Base-by-base conservation (phyloP, 1,140 invertebrate genomes). In the Drosophila orosa region DNA sequence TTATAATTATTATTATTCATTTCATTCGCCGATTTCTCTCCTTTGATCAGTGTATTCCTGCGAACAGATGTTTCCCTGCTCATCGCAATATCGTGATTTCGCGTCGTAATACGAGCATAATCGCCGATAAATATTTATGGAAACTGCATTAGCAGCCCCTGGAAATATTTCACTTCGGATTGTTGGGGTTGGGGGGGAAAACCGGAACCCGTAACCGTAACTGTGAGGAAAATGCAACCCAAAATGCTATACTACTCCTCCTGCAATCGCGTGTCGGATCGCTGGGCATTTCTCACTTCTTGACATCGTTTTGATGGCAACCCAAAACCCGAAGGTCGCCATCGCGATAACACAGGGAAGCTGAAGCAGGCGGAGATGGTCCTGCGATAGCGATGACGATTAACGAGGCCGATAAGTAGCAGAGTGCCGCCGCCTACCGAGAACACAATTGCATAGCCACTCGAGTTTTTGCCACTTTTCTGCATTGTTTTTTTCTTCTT, bases 341-440 rank as follows among this genome's bases (percentile, higher is more conserved):
- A 71, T 79, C 73, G 59, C 71, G 72, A 52, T 68, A 75, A 90
- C 42, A 22, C 33, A 0, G 4, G 48, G 10, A 57, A 37, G 19
- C 37, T 24, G 35, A 42, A 24, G 13, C n/a, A 7, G 50, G 22
- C 33, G 22, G 27, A 22, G 42, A 45, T 68, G 52, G 81, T 73
- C 50, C 54, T 74, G 50, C 45, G 75, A 29, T 73, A 69, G 63
- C 54, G 75, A 39, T 73, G 76, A 72, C 86, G 86, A 90, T 90
- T 90, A 90, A 89, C 89, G 84, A 85, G 89, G 68, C 89, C 58
- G 89, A 90, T 90, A 90, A 81, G 62, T 63, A 31, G 54, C 40
- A 12, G 31, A 19, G 37, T 71, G 59, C 44, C 62, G 48, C 48
- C 29, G 17, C 17, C 48, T 6, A 10, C 39, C 17, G 17, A 31